Evolutionary conservation across 2,797 vertebrate species (phyloP), one percentile per base, ranked within the genome.

Genomic region (Percopsis omiscomaycus): DNA sequence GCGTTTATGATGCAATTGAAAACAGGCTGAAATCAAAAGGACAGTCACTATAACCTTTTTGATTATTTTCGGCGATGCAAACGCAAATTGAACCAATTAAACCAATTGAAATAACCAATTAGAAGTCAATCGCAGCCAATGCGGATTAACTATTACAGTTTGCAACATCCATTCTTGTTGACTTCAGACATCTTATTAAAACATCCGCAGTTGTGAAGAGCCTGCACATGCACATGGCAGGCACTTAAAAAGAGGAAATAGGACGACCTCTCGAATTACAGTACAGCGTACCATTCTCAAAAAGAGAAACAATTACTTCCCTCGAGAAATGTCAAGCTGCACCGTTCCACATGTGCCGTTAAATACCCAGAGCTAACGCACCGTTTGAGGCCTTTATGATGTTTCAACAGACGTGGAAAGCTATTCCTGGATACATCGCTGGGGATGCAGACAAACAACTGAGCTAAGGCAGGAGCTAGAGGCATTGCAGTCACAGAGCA

Each of bases 321-420:
- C 52, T 44, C 1, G 27, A 61, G 55, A 73, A 48, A 53, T 66
- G 47, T 12, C 63, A 63, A 66, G 47, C 54, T 48, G 9, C 1
- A 58, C 16, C 11, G 12, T 61, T 8, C 58, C 30, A 11, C 30
- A 15, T 32, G 28, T 12, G 28, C 52, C 13, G 28, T 29, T 27
- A 58, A 67, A 44, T 45, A 61, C 37, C 56, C 44, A 42, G 42
- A 42, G 27, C 15, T 52, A 3, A 49, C 2, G 1, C 53, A 2
- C 54, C 48, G 12, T 22, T 52, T 61, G 10, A 65, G 68, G 69
- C 61, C 1, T 45, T 29, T 53, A 8, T 51, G 54, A 52, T 52
- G 61, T 73, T 67, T 57, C n/a, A 27, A 66, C 56, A 53, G 28
- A 71, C 54, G 51, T 59, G n/a, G 13, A 48, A 66, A 61, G 53